Evolutionary conservation across 2,888 invertebrate genomes (phyloP), one percentile per base, ranked within the genome.

Genomic region (Ormyrus thymus): DNA sequence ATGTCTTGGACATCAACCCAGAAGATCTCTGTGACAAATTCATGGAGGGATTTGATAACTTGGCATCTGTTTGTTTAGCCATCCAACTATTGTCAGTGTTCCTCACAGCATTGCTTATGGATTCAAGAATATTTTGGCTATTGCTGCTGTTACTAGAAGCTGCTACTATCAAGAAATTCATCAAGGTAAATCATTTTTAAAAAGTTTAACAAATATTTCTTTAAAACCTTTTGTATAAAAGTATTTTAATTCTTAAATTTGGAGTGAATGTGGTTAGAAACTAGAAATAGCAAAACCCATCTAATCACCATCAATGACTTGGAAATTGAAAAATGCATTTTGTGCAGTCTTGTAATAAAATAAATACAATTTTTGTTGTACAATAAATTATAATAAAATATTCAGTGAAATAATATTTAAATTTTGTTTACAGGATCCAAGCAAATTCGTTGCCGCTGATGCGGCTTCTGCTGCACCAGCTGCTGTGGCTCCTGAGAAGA

Each of bases 41-140:
- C 93, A 92, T 97, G 93, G 94, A 94, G 91, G 99, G 99, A 84
- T 98, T 99, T 65, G 95, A 96, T 83, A 98, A 98, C 87, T 93
- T 99, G 87, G 99, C 99, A 59, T 93, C 97, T 6, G 94, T 99
- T 45, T 99, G 97, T 88, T 93, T 99, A 91, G 92, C 94, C 84
- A 96, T 92, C 99, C 99, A 82, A 99, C 98, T 13, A 91, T 97
- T 83, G 99, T 98, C 61, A 99, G 99, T 71, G 98, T 94, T 64
- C 98, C 99, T 78, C 99, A 99, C 93, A 97, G 97, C 91, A 94
- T 99, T 88, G 96, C 96, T 91, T 98, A 98, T 88, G 99, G 98
- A 83, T 97, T 99, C 94, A 98, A 97, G 94, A 98, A 98, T 91
- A 92, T 99, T 89, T 93, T 99, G 92, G 97, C 99, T 83, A 92